These are phyloP conservation scores for Drosophila dunni DNA, from an alignment of 1,140 invertebrate species.

Conservation along the genomic window DNA sequence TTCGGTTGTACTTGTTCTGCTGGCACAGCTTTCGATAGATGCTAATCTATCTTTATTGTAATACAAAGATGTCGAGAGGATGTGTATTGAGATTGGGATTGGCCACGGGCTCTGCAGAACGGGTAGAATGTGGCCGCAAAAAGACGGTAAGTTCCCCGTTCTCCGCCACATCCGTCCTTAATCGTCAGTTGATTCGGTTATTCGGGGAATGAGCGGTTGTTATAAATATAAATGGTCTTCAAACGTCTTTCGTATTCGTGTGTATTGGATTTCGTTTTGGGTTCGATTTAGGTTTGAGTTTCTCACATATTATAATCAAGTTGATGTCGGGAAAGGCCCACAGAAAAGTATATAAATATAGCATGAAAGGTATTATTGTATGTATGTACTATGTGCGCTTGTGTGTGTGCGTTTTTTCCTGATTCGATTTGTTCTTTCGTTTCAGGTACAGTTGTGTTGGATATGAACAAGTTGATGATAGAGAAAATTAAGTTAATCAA, in stretches of 20 bases:
- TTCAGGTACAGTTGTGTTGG: slow-evolving; percentile 22
- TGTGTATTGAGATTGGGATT: slow-evolving; percentile 54
- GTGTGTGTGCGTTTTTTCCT: not conserved
- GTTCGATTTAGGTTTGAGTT: slow-evolving; percentile 60
- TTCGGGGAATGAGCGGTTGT: slow-evolving; percentile 38
- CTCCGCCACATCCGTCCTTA: not conserved
- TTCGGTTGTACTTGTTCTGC: slow-evolving; percentile 53
- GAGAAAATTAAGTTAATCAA: not conserved
- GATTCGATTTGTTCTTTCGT: slow-evolving; percentile 1
- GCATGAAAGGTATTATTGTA: slow-evolving; percentile 31
- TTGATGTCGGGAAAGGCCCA: slow-evolving; percentile 29
- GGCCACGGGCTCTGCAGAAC: slow-evolving; percentile 5
- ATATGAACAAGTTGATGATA: not conserved
- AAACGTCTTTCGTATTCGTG: slow-evolving; percentile 14
- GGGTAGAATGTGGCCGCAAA: slow-evolving; percentile 46
- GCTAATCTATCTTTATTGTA: slow-evolving; percentile 78
- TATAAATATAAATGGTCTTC: slow-evolving; percentile 72
- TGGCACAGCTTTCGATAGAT: slow-evolving; percentile 73
- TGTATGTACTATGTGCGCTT: not conserved
- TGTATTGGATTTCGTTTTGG: slow-evolving; percentile 68
- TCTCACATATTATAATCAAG: slow-evolving; percentile 8
- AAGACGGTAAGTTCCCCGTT: slow-evolving; percentile 17
- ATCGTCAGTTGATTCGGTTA: slow-evolving; percentile 28
- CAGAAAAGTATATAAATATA: slow-evolving; percentile 6
- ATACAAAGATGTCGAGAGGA: slow-evolving; percentile 73